Conservation (phyloP, 2,113 vertebrate genomes). For the Pycnonotus jocosus region DNA sequence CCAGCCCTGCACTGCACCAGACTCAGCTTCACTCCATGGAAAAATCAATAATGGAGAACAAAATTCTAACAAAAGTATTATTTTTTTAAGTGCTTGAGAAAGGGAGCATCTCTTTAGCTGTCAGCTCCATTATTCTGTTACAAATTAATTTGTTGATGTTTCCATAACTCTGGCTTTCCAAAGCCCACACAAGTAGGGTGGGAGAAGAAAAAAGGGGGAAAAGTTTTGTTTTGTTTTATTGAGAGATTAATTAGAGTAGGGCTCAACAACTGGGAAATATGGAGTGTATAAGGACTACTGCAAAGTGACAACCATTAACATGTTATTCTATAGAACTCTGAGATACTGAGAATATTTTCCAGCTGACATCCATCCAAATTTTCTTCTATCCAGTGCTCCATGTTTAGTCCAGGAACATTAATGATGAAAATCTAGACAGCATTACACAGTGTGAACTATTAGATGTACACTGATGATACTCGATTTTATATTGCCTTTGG, state of each 20-base stretch:
- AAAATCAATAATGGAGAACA: not conserved
- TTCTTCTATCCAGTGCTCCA: not conserved
- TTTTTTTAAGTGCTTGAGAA: not conserved
- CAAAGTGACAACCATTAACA: slow-evolving; percentile 44
- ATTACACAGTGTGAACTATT: slow-evolving; percentile 65
- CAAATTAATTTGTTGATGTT: slow-evolving; percentile 3
- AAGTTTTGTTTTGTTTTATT: not conserved
- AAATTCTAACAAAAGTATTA: not conserved
- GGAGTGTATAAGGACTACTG: slow-evolving; percentile 26
- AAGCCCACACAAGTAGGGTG: not conserved
- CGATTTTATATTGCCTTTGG: slow-evolving; percentile 68
- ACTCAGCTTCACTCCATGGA: not conserved
- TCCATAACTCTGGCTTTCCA: not conserved
- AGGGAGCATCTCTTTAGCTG: not conserved
- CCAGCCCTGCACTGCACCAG: not conserved
- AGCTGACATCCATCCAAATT: slow-evolving; percentile 64
- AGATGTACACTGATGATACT: slow-evolving; percentile 36
- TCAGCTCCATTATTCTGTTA: not conserved
- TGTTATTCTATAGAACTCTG: slow-evolving; percentile 56
- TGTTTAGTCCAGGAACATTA: slow-evolving; percentile 63
- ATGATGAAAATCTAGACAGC: slow-evolving; percentile 72
- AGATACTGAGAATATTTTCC: slow-evolving; percentile 50
- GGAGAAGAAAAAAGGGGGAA: not conserved
- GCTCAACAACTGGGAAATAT: not conserved
- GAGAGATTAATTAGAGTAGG: not conserved